These are phyloP conservation scores for Aplochiton taeniatus DNA, from an alignment of 2,797 vertebrate genomes.

Conservation along the genomic window DNA sequence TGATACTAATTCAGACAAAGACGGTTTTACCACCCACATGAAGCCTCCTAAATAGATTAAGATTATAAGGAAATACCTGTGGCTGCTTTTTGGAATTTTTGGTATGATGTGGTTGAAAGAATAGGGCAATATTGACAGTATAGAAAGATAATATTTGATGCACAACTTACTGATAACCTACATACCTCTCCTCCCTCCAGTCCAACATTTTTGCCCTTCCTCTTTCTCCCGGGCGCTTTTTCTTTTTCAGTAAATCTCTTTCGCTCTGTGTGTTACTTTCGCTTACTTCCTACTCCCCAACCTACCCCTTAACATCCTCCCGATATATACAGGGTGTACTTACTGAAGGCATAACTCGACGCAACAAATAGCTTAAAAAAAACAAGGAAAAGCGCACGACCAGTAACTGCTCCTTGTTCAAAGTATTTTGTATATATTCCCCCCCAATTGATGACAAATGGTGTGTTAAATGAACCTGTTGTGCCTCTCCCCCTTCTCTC, in stretches of 20 bases:
- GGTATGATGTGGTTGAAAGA: conserved; percentile 15
- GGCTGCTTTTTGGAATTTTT: conserved; percentile 23
- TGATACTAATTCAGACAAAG: not conserved
- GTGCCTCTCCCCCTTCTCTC: not conserved
- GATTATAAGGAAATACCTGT: conserved; percentile 36
- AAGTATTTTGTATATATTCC: too few species aligned
- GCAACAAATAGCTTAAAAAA: too few species aligned
- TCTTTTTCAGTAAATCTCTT: not conserved
- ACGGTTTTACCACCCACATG: conserved; percentile 10
- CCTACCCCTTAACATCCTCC: not conserved
- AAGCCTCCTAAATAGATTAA: conserved; percentile 33
- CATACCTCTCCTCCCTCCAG: conserved; percentile 7
- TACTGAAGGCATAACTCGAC: too few species aligned
- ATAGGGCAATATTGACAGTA: conserved; percentile 10
- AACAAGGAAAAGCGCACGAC: too few species aligned
- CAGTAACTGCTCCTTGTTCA: too few species aligned
- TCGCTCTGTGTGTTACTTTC: not conserved
- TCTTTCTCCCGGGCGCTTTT: not conserved
- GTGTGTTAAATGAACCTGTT: not conserved
- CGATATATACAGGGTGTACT: too few species aligned
- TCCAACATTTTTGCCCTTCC: not conserved
- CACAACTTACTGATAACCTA: not conserved
- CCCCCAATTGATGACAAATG: too few species aligned
- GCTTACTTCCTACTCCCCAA: not conserved
- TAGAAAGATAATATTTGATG: conserved; percentile 10